Base-by-base conservation (phyloP, 2,888 invertebrate genomes). In the Apodemia hepburni region DNA sequence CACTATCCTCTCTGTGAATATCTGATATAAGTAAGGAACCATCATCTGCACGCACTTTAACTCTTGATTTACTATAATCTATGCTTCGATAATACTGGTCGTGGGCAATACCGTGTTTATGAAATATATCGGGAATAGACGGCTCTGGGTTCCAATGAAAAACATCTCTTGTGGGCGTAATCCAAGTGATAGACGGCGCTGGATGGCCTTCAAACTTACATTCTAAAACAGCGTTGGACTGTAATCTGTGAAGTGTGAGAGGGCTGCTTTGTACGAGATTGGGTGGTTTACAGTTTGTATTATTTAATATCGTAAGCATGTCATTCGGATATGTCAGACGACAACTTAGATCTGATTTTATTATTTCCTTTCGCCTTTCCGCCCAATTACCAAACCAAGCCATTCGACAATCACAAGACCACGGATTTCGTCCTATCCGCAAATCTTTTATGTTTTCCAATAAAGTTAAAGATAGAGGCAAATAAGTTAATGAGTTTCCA, bases 371-470 rank as follows among this genome's bases (percentile, higher is more conserved):
- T 60, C 90, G 84, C 68, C 80, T 85, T 63, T 93, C 93, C 11
- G 93, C 92, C 90, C 90, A 90, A 59, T 71, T 72, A 22, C 78
- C 83, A 70, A 97, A 94, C 97, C 97, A 97, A 69, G 93, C 94
- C 93, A 97, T 95, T 60, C 96, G 93, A 76, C 98, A 98, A 81
- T 97, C 97, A 86, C 98, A 98, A 18, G 94, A 94, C 95, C 96
- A 97, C 35, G 95, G 95, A 80, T 98, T 98, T 64, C 94, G 93
- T 45, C 93, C 90, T 69, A 97, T 93, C 70, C 94, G 93, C 35
- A 97, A 82, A 67, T 93, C 93, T 70, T 92, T 86, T 62, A 97
- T 83, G 59, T 92, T 84, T 8, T 92, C 88, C 63, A 97, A 85
- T 72, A 93, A 92, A 61, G 93, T 93, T 61, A 98, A 79, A 17